Evolutionary conservation across 2,888 invertebrate species (phyloP).

Genomic region (Trimorus sp.): DNA sequence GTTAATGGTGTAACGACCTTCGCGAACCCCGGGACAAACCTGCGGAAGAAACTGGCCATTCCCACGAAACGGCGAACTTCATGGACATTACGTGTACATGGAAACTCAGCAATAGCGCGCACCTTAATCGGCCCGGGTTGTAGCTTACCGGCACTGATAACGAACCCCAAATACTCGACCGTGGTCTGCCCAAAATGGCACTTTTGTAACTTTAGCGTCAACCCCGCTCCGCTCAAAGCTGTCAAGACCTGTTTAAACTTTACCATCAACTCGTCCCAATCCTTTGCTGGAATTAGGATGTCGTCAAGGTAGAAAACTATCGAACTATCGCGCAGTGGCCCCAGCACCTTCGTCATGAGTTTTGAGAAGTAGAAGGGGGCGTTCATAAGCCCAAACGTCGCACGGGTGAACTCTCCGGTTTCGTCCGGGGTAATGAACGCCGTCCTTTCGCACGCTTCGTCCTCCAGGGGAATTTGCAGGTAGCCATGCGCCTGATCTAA

Average conservation of each 20-base stretch:
- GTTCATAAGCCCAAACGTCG: slow-evolving; percentile 72
- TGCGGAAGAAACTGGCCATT: slow-evolving; percentile 58
- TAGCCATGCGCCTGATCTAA: slow-evolving; percentile 55
- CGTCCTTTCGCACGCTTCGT: slow-evolving; percentile 54
- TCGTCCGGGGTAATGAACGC: slow-evolving; percentile 67
- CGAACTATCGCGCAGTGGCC: background rate
- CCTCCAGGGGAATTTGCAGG: slow-evolving; percentile 43
- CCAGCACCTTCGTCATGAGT: slow-evolving; percentile 45
- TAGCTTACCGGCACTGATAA: slow-evolving; percentile 48
- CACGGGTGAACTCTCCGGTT: slow-evolving; percentile 69
- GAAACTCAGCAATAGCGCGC: slow-evolving; percentile 63
- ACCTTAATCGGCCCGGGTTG: slow-evolving; percentile 65
- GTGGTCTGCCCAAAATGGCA: background rate
- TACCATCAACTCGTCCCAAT: background rate
- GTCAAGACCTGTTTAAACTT: background rate
- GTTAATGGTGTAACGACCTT: slow-evolving; percentile 57
- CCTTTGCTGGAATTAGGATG: slow-evolving; percentile 2
- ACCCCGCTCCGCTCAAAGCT: background rate
- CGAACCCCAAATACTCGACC: slow-evolving; percentile 72
- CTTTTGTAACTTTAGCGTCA: background rate
- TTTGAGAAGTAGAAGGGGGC: slow-evolving; percentile 70
- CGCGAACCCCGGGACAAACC: slow-evolving; percentile 26
- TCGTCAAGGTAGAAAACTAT: background rate
- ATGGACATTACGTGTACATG: slow-evolving; percentile 55
- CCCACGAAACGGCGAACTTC: slow-evolving; percentile 65